Evolutionary conservation across 1,140 invertebrate genomes (phyloP).

Genomic region (Hyles vespertilio): DNA sequence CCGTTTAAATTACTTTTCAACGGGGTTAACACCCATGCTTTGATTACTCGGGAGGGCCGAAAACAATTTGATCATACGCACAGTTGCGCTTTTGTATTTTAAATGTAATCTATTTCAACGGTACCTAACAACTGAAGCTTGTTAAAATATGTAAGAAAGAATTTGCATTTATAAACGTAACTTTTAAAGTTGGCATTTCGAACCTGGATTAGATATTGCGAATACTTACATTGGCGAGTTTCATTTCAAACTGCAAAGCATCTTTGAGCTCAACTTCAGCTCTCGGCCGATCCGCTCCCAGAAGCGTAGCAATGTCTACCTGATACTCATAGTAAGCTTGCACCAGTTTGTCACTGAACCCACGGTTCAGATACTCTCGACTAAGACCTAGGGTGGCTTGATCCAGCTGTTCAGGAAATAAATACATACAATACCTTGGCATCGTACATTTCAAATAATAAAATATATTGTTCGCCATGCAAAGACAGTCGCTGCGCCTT

Average conservation of each 20-base stretch:
- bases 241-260: constrained; percentile 93
- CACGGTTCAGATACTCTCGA: constrained; percentile 92
- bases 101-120: too few species aligned
- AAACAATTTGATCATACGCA: neutral
- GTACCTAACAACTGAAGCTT: too few species aligned
- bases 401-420: constrained; percentile 82
- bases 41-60: neutral
- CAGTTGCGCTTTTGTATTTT: too few species aligned
- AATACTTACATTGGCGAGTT: constrained; percentile 91
- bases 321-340: constrained; percentile 88
- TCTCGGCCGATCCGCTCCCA: constrained; percentile 86
- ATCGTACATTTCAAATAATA: neutral
- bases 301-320: constrained; percentile 90
- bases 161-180: too few species aligned
- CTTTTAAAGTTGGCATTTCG: too few species aligned
- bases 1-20: constrained; percentile 6
- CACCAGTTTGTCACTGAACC: constrained; percentile 86
- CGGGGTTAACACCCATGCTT: neutral
- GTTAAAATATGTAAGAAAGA: too few species aligned
- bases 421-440: neutral
- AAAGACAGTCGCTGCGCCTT: constrained; percentile 14
- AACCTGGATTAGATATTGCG: too few species aligned
- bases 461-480: constrained; percentile 16
- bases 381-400: constrained; percentile 92
- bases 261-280: constrained; percentile 87